phyloP scores from a whole-genome alignment of 2,113 vertebrate genomes.

The Taurulus bubalis region DNA sequence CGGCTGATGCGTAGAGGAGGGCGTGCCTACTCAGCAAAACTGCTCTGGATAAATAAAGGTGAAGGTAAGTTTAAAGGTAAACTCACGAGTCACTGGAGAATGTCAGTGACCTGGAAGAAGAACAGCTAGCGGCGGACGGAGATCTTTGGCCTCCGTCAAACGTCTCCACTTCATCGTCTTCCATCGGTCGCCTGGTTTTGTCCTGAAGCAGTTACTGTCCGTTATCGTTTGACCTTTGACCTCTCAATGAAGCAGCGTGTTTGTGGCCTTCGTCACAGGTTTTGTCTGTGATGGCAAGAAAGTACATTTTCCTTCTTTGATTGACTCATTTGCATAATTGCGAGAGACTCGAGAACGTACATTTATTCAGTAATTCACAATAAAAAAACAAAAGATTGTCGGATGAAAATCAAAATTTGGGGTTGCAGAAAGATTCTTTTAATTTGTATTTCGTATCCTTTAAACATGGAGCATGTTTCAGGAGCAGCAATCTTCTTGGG shows the following conservation, averaged over 20 bases:
- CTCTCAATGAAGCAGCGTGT: background rate
- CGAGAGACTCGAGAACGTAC: background rate
- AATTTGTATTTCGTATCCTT: too few species aligned
- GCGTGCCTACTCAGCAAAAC: slow-evolving; percentile 37
- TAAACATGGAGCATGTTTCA: background rate
- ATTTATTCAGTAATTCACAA: background rate
- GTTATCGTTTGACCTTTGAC: slow-evolving; percentile 7
- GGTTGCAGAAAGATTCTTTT: background rate
- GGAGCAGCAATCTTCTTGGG: background rate
- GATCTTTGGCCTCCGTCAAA: too few species aligned
- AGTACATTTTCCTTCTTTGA: background rate
- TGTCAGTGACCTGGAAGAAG: slow-evolving; percentile 5
- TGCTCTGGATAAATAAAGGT: slow-evolving; percentile 21
- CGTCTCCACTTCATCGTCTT: too few species aligned
- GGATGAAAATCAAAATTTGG: background rate
- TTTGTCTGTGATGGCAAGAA: background rate
- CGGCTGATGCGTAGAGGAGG: background rate
- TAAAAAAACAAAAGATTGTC: background rate
- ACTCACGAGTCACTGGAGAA: slow-evolving; percentile 7
- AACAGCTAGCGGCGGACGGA: too few species aligned
- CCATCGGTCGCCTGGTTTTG: too few species aligned
- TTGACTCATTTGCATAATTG: background rate
- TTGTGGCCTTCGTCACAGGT: background rate
- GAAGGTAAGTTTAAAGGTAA: slow-evolving; percentile 8
- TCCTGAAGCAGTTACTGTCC: too few species aligned